These are phyloP conservation scores for Eledone cirrhosa DNA, from an alignment of 2,888 invertebrate species.

Conservation along the genomic window DNA sequence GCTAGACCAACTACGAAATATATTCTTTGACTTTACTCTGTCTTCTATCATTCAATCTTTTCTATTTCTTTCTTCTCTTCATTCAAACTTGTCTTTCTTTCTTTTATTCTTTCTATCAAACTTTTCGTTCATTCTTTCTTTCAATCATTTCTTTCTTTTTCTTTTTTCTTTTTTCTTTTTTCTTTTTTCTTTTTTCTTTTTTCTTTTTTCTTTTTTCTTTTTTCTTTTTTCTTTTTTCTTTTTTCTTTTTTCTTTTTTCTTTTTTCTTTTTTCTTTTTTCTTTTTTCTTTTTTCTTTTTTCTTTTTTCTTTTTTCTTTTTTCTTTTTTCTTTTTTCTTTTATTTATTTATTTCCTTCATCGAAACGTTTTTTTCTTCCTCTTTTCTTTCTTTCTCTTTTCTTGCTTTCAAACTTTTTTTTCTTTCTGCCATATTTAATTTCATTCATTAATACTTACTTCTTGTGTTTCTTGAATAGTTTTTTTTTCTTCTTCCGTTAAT, in stretches of 20 bases:
- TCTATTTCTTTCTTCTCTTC: too few species aligned
- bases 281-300: not conserved
- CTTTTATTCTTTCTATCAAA: not conserved
- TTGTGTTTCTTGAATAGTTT: too few species aligned
- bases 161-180: not conserved
- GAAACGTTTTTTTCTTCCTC: not conserved
- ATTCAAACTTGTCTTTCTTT: too few species aligned
- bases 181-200: not conserved
- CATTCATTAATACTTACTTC: too few species aligned
- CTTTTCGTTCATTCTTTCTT: not conserved
- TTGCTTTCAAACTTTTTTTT: not conserved
- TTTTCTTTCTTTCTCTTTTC: not conserved
- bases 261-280: not conserved
- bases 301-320: not conserved
- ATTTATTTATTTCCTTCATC: not conserved
- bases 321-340: not conserved
- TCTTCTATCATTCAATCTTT: too few species aligned
- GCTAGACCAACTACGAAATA: too few species aligned
- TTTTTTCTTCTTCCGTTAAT: too few species aligned
- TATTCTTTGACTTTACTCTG: too few species aligned
- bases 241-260: too few species aligned
- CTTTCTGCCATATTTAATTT: not conserved
- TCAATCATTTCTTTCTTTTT: not conserved
- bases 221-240: too few species aligned
- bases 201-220: too few species aligned